phyloP scores from a whole-genome alignment of 2,888 invertebrate species.

The Cremastinae sp. region DNA sequence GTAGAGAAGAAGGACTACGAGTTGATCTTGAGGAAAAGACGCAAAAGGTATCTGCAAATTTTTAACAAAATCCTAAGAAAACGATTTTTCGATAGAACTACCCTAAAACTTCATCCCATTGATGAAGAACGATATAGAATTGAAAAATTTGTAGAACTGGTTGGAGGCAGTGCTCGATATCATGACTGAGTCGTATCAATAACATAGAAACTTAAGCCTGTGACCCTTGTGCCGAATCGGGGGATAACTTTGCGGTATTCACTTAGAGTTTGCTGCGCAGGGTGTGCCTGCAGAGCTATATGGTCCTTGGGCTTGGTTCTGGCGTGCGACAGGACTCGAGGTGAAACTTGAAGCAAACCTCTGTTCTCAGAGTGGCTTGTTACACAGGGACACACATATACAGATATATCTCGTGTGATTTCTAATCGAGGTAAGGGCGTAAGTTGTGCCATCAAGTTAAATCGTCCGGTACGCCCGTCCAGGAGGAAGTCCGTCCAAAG shows the following conservation, averaged over 20 bases:
- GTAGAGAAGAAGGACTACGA: too few relatives aligned
- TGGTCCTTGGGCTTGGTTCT: constrained; percentile 29
- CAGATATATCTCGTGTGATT: neutral
- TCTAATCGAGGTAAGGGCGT: constrained; percentile 16
- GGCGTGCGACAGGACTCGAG: constrained; percentile 24
- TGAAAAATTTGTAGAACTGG: constrained; percentile 18
- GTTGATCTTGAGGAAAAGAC: too few relatives aligned
- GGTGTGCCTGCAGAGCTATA: constrained; percentile 28
- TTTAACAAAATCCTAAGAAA: too few relatives aligned
- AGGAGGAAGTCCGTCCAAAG: constrained; percentile 24
- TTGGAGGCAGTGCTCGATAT: constrained; percentile 39
- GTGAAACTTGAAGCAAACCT: constrained; percentile 52
- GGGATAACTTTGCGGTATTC: constrained; percentile 51
- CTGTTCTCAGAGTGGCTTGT: constrained; percentile 28
- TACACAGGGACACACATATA: constrained; percentile 11
- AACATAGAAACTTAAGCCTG: constrained; percentile 47
- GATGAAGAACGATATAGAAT: constrained; percentile 7
- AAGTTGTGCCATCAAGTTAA: constrained; percentile 8
- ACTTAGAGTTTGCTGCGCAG: constrained; percentile 19
- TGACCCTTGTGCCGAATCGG: constrained; percentile 10
- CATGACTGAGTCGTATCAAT: constrained; percentile 55
- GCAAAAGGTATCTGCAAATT: too few relatives aligned
- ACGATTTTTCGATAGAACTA: too few relatives aligned
- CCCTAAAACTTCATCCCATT: too few relatives aligned
- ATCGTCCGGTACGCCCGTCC: constrained; percentile 17